Evolutionary conservation across 1,140 invertebrate species (phyloP), one percentile per base, ranked within the genome.

Genomic region (Lordiphosa clarofinis): DNA sequence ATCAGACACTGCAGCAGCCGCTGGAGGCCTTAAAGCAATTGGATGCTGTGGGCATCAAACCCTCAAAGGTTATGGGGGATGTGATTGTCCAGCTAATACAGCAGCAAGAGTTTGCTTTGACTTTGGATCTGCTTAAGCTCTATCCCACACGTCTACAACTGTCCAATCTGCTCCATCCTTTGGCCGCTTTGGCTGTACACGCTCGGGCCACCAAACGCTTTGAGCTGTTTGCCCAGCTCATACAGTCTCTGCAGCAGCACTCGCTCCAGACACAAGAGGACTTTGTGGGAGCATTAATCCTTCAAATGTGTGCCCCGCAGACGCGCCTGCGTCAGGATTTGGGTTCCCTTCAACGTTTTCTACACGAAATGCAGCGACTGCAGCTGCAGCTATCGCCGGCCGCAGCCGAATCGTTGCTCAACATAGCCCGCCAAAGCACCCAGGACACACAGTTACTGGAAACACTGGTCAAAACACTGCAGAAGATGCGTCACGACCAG

Each of bases 51-150:
- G 89, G 88, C 2, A 58, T 91, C 9, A 71, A 73, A 10, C 48
- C 87, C 0, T 65, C 62, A 5, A 58, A 72, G 11, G n/a, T 87
- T 0, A 15, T 90, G 4, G 75, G 64, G 6, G 87, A 89, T 0
- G 15, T 92, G 4, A 28, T 91, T 3, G 38, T 31, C 0, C 82
- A 89, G 44, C 57, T 91, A 8, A 49, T 92, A 8, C 55, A 73
- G 21, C 68, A 88, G 0, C 54, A 63, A 33, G 70, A 86, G 6
- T 67, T 10, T 89, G 1, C 59, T 68, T 4, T 61, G 78, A 4
- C 73, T 81, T n/a, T 78, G 3, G 31, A 73, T 4, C 73, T 88
- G 43, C 79, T 64, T 11, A 76, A 84, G 13, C 56, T 56, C 4
- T 88, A 87, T 57, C 86, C 84, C 0, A 87, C 87, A 1, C 87